A percentile compares a stretch with the other conserved stretches of the same genome.
These are phyloP conservation scores for Cottoperca gobio DNA, from an alignment of 2,797 vertebrate genomes.

Conservation along the genomic window DNA sequence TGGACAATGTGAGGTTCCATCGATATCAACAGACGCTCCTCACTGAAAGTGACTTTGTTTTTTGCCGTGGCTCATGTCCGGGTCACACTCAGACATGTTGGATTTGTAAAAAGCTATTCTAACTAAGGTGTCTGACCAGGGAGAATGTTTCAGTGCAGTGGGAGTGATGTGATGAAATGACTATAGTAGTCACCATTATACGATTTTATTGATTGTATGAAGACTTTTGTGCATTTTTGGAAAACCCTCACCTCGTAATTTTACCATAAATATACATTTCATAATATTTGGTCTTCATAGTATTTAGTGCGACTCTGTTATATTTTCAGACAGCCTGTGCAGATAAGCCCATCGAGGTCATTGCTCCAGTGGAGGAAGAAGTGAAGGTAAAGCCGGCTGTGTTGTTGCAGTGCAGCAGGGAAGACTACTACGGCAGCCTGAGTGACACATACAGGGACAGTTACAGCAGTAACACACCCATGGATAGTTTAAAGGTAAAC, in stretches of 20 bases:
- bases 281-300: neutral
- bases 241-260: neutral
- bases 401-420: constrained; percentile 55
- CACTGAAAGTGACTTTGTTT: neutral
- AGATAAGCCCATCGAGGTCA: constrained; percentile 59
- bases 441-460: constrained; percentile 64
- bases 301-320: neutral
- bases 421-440: constrained; percentile 84
- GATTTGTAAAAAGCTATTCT: neutral
- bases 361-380: constrained; percentile 58
- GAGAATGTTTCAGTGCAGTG: neutral
- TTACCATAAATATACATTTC: neutral
- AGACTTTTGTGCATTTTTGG: neutral
- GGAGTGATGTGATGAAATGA: neutral
- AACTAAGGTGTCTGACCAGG: neutral
- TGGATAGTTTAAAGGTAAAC: constrained; percentile 85
- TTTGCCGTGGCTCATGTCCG: rapidly evolving
- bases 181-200: neutral
- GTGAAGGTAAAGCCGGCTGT: constrained; percentile 66
- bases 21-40: neutral
- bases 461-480: constrained; percentile 50
- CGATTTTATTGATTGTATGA: neutral
- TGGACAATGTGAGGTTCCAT: neutral
- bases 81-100: neutral
- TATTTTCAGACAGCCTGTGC: constrained; percentile 51